Base-by-base conservation (phyloP, 2,113 vertebrate genomes). In the Cygnus atratus region DNA sequence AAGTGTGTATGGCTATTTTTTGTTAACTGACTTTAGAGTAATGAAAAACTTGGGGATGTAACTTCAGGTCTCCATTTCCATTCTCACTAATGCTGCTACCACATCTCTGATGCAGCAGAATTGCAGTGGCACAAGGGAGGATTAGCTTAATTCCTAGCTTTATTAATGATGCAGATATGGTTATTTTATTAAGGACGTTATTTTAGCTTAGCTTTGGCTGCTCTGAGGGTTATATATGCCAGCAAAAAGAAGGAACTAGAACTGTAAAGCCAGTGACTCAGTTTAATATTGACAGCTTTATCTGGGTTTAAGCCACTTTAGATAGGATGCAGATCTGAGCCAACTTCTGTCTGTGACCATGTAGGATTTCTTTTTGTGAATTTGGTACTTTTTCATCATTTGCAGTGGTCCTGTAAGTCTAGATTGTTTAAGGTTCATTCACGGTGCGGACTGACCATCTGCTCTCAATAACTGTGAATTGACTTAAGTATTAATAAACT, bases 401-500 rank as follows among this genome's bases (percentile, higher is more conserved):
- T 96, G 94, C 89, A 87, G 28, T 72, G 76, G 70, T 92, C 90
- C 76, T 93, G 50, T 93, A 88, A 81, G 67, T 71, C 57, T 86
- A 73, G 87, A 77, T 86, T 48, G 62, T 92, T 93, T 92, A 94
- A 87, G 74, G 84, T 84, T 94, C 84, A 79, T 96, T 92, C 39
- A 12, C 50, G 94, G 72, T 95, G 84, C 37, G 57, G 90, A 90
- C 88, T 90, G 94, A 83, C 97, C 97, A 96, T 97, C 96, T 97
- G 97, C 88, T 97, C 91, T 65, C 26, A 22, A 87, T 95, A 96
- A 95, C 39, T 93, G 82, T 85, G 92, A 75, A 94, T 93, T 96
- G 94, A 92, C 91, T 94, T 96, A 93, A 96, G 84, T 91, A 85
- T 90, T 96, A 96, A 96, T 90, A 89, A 96, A 97, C 78, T 87